Evolutionary conservation across 2,797 vertebrate species (phyloP), one percentile per base, ranked within the genome.

Genomic region (Spheniscus humboldti): DNA sequence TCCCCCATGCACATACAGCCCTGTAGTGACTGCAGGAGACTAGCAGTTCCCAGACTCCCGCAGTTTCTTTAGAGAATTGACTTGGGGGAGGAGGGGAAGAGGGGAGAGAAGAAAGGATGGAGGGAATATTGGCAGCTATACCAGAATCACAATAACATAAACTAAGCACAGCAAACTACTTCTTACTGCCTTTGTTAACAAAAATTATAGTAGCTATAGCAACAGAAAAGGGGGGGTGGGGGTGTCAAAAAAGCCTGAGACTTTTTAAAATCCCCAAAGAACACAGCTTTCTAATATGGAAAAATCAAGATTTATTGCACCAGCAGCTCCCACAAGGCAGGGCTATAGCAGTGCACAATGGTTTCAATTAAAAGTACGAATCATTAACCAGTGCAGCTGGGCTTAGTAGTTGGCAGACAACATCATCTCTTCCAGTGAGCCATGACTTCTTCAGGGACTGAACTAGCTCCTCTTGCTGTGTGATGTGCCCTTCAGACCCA

Each of bases 351-450:
- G 41, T 66, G 43, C 83, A 96, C 86, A 89, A 62, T 83, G 67
- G 60, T 94, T 97, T 91, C 88, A 96, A 63, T 96, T 94, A 96
- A 90, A 91, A 85, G 37, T 91, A 96, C 15, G 2, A 87, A 96
- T 89, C 85, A 89, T 92, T 92, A 96, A 90, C 74, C 71, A 85
- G 35, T 50, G 43, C 63, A 97, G 79, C 90, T 89, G 78, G 72
- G 59, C 66, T 90, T 64, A 68, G 80, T 63, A 87, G 63, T 4
- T 91, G 88, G 91, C 95, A 94, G 78, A 75, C 75, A 91, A 18
- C 41, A 75, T 25, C 73, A 75, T 53, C 66, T 84, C 87, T 86
- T 93, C 86, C 79, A 94, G 63, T 7, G 55, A 90, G 86, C 72
- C 59, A 73, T 1, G 0, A 71, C 59, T 75, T 60, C 69, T 68